A percentile compares a stretch with the other conserved stretches of the same genome.
Evolutionary conservation across 2,113 vertebrate genomes (phyloP).

Genomic region (Pseudorhombus dupliciocellatus): DNA sequence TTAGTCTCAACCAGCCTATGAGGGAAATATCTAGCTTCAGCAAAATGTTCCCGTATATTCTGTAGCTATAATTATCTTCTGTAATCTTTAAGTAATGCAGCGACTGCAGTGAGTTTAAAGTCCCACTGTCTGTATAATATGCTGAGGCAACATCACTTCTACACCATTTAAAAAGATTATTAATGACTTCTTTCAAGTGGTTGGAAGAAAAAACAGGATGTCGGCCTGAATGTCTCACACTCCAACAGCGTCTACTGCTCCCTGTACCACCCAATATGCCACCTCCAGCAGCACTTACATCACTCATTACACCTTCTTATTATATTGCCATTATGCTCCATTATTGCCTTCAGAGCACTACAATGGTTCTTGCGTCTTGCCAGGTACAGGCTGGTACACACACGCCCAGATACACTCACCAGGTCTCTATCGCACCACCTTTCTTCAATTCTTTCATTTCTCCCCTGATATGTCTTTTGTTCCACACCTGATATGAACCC

Average conservation of each 20-base stretch:
- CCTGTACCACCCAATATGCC: background rate
- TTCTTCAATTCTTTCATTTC: constrained; percentile 46
- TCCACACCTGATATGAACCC: constrained; percentile 59
- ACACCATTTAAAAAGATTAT: too few relatives aligned
- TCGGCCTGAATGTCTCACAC: background rate
- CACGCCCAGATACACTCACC: constrained; percentile 59
- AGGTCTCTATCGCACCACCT: constrained; percentile 30
- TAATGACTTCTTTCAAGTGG: background rate
- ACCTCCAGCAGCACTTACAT: constrained; percentile 34
- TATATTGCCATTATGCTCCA: constrained; percentile 54
- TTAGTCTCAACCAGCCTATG: background rate
- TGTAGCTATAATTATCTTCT: too few relatives aligned
- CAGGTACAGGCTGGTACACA: constrained; percentile 64
- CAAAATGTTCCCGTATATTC: too few relatives aligned
- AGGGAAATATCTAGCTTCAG: too few relatives aligned
- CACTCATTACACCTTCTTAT: constrained; percentile 58
- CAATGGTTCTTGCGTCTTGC: constrained; percentile 50
- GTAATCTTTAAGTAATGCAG: too few relatives aligned
- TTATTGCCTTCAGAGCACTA: constrained; percentile 49
- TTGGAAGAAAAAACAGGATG: background rate
- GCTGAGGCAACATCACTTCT: too few relatives aligned
- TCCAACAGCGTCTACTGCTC: background rate
- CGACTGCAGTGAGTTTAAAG: too few relatives aligned
- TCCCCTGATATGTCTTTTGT: constrained; percentile 53
- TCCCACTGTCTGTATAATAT: too few relatives aligned